Percentiles rank a stretch among this genome's conserved stretches.
Conservation (phyloP, 53 echinoderm and acorn worm genomes). For the Pentamera pediparva region DNA sequence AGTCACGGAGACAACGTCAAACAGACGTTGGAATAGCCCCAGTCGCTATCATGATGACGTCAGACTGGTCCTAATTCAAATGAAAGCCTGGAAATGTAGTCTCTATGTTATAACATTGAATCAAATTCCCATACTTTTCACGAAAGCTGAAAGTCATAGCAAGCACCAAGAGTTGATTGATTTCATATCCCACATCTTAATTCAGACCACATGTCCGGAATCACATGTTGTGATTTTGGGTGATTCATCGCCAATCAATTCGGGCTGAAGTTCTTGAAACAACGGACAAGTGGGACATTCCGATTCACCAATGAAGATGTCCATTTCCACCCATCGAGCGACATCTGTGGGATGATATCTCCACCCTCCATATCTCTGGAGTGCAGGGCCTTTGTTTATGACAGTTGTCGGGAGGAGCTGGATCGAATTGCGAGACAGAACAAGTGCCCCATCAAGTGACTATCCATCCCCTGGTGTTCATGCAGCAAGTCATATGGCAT, state of each 20-base stretch:
- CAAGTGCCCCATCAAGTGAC: not conserved
- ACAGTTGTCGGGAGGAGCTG: not conserved
- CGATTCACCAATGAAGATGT: not conserved
- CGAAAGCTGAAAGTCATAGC: too few relatives aligned
- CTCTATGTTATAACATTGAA: too few relatives aligned
- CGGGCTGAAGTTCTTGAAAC: conserved; percentile 4
- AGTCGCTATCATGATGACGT: too few relatives aligned
- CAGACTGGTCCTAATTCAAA: too few relatives aligned
- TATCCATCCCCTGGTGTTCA: conserved; percentile 8
- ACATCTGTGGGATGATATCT: conserved; percentile 1
- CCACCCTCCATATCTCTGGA: conserved; percentile 1
- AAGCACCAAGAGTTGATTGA: too few relatives aligned
- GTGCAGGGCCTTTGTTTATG: not conserved
- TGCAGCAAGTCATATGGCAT: conserved; percentile 10
- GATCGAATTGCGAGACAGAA: not conserved
- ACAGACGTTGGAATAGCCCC: too few relatives aligned
- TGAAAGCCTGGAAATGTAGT: too few relatives aligned
- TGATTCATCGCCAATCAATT: not conserved
- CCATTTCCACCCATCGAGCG: not conserved
- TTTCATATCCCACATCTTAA: too few relatives aligned
- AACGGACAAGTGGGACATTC: not conserved
- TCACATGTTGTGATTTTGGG: too few relatives aligned
- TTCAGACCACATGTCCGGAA: too few relatives aligned
- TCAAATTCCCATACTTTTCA: too few relatives aligned
- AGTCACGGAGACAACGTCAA: too few relatives aligned